phyloP scores from a whole-genome alignment of 2,888 invertebrate species.

The Acronicta psi region DNA sequence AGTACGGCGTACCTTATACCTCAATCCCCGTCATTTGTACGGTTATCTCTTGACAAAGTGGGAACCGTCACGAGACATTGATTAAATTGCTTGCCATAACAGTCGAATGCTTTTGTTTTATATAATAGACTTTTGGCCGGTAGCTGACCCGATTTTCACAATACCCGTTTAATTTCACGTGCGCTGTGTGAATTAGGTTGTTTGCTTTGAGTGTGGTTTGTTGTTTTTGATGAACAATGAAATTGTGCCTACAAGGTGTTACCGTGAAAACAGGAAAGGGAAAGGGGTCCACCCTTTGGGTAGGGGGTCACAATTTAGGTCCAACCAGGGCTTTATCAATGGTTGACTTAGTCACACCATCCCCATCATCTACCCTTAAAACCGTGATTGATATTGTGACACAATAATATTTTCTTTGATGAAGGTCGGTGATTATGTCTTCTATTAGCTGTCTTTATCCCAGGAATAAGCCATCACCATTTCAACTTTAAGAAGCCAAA shows the following conservation, averaged over 20 bases:
- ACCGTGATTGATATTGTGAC: no score
- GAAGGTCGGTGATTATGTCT: no score
- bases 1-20: background rate
- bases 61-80: conserved; percentile 22
- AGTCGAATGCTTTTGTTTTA: conserved; percentile 33
- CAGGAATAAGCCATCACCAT: no score
- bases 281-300: no score
- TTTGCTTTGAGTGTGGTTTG: conserved; percentile 2
- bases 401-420: no score
- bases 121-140: conserved; percentile 26
- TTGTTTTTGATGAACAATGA: conserved; percentile 30
- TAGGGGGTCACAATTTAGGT: no score
- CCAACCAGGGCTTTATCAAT: no score
- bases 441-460: no score
- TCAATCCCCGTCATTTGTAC: background rate
- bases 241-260: background rate
- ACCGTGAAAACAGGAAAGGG: background rate
- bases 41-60: conserved; percentile 21
- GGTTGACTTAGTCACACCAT: no score
- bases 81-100: conserved; percentile 24
- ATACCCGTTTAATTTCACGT: conserved; percentile 28
- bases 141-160: conserved; percentile 25
- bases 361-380: no score
- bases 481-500: no score
- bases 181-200: conserved; percentile 18